phyloP scores from a whole-genome alignment of 2,888 invertebrate genomes.

The Mycogona germanica region DNA sequence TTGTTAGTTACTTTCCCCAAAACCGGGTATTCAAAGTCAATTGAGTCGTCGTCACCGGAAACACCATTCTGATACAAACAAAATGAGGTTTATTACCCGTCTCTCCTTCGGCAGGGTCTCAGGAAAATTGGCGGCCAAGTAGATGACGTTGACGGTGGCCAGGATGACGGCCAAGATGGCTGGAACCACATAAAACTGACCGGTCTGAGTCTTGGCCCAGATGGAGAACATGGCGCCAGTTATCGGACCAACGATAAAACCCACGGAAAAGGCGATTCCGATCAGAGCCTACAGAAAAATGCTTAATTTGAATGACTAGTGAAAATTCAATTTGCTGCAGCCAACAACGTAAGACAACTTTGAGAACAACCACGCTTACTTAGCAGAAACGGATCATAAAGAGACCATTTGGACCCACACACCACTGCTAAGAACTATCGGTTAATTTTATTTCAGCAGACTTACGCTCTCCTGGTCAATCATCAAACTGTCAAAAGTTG shows the following conservation, averaged over 20 bases:
- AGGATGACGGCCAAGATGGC: slow-evolving; percentile 63
- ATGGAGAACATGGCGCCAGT: slow-evolving; percentile 82
- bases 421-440: too few relatives aligned
- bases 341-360: neutral
- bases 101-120: slow-evolving; percentile 68
- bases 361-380: neutral
- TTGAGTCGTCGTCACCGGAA: too few relatives aligned
- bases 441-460: too few relatives aligned
- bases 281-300: slow-evolving; percentile 74
- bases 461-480: neutral
- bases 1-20: neutral
- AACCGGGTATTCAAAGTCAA: neutral
- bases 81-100: slow-evolving; percentile 33
- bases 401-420: neutral
- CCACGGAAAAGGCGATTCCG: slow-evolving; percentile 92
- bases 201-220: slow-evolving; percentile 46
- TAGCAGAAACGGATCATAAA: neutral
- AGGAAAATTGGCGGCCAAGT: slow-evolving; percentile 56
- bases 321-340: slow-evolving; percentile 4
- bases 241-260: slow-evolving; percentile 92
- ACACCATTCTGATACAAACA: slow-evolving; percentile 2
- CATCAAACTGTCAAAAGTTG: slow-evolving; percentile 5
- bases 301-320: too few relatives aligned
- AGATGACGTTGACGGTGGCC: slow-evolving; percentile 60
- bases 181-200: slow-evolving; percentile 65